phyloP scores from a whole-genome alignment of 2,113 vertebrate genomes.

The Ardeotis arabs region DNA sequence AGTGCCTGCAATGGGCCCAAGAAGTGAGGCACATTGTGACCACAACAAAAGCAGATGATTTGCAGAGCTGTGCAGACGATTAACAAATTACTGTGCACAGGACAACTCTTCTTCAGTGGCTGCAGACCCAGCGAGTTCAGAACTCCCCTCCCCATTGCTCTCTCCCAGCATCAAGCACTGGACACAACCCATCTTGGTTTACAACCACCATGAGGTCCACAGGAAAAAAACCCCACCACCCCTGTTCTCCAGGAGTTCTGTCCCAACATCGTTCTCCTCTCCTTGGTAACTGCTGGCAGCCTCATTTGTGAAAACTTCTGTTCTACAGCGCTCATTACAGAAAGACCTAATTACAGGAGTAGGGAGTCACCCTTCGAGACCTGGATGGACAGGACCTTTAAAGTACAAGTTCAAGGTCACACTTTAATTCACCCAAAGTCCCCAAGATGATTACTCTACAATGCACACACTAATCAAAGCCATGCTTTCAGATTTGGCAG shows the following conservation, averaged over 20 bases:
- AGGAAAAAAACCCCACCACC: background rate
- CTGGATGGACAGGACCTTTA: background rate
- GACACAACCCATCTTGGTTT: background rate
- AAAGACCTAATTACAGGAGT: constrained; percentile 25
- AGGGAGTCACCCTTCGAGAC: background rate
- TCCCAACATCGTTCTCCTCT: background rate
- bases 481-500: constrained; percentile 65
- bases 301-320: constrained; percentile 34
- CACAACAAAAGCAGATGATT: background rate
- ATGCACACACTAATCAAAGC: constrained; percentile 51
- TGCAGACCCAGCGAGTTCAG: background rate
- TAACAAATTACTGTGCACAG: background rate
- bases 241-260: background rate
- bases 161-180: background rate
- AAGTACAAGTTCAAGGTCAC: constrained; percentile 47
- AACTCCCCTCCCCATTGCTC: background rate
- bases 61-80: background rate
- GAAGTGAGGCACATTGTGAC: background rate
- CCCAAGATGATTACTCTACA: constrained; percentile 50
- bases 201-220: background rate
- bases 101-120: background rate
- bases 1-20: background rate
- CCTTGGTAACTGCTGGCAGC: background rate
- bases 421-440: constrained; percentile 26
- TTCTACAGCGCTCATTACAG: background rate